phyloP scores from a whole-genome alignment of 1,140 invertebrate species.

The Prorops nasuta region DNA sequence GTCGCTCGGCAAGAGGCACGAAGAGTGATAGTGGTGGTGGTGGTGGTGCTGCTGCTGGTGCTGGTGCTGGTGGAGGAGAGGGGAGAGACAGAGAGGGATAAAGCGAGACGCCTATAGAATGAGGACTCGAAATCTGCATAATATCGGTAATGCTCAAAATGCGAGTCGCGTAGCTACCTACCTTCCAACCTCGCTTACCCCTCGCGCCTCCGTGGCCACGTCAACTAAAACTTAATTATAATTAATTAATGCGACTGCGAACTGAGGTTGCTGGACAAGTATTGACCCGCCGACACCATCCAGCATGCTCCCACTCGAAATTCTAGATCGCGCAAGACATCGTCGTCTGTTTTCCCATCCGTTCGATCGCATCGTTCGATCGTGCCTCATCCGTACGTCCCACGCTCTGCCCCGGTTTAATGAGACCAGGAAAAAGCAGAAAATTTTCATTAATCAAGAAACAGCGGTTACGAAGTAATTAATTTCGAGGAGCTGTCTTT shows the following conservation, averaged over 20 bases:
- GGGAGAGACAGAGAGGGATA: neutral
- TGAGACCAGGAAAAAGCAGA: no score
- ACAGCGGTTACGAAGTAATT: no score
- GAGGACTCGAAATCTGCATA: constrained; percentile 48
- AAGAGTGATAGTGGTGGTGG: constrained; percentile 6
- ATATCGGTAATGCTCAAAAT: constrained; percentile 56
- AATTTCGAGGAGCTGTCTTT: no score
- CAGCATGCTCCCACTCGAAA: constrained; percentile 15
- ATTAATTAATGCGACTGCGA: constrained; percentile 70
- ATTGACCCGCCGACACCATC: constrained; percentile 32
- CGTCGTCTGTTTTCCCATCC: no score
- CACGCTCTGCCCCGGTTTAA: no score
- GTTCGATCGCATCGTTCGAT: no score
- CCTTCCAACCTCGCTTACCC: constrained; percentile 41
- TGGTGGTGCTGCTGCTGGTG: constrained; percentile 2
- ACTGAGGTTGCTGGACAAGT: constrained; percentile 42
- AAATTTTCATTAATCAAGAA: no score
- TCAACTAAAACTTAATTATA: constrained; percentile 78
- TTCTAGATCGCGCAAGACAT: constrained; percentile 13
- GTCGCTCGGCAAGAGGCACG: constrained; percentile 36
- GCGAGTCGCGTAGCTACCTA: constrained; percentile 49
- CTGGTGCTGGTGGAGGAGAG: neutral
- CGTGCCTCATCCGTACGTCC: no score
- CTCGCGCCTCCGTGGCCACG: constrained; percentile 53
- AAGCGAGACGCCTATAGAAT: constrained; percentile 1